Evolutionary conservation across 2,113 vertebrate species (phyloP).

Genomic region (Epinephelus lanceolatus): DNA sequence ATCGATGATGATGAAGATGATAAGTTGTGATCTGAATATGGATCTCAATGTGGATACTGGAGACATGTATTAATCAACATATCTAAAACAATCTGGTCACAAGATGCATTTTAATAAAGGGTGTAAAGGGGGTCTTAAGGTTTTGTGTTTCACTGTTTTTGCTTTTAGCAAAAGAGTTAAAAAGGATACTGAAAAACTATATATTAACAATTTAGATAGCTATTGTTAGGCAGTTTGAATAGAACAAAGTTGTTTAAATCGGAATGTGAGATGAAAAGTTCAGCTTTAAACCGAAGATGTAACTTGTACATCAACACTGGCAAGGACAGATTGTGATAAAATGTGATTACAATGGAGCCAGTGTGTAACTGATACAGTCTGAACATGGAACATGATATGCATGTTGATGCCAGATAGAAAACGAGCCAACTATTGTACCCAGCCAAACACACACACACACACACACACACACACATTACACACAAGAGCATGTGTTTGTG

Average conservation of each 20-base stretch:
- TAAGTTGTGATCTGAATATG: too few relatives aligned
- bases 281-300: not conserved
- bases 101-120: too few relatives aligned
- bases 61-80: too few relatives aligned
- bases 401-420: not conserved
- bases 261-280: not conserved
- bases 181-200: not conserved
- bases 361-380: not conserved
- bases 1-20: too few relatives aligned
- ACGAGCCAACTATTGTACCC: not conserved
- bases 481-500: constrained; percentile 31
- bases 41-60: too few relatives aligned
- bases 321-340: not conserved
- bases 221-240: not conserved
- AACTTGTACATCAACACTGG: not conserved
- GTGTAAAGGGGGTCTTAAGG: too few relatives aligned
- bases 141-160: too few relatives aligned
- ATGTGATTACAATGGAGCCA: constrained; percentile 1
- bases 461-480: not conserved
- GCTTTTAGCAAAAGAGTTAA: not conserved
- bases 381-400: not conserved
- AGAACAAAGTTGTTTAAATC: not conserved
- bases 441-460: not conserved
- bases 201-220: not conserved
- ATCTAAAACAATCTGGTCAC: too few relatives aligned